Percentiles rank a stretch among this genome's conserved stretches.
Conservation (phyloP, 2,113 vertebrate species). For the Cynopterus brachyotis region DNA sequence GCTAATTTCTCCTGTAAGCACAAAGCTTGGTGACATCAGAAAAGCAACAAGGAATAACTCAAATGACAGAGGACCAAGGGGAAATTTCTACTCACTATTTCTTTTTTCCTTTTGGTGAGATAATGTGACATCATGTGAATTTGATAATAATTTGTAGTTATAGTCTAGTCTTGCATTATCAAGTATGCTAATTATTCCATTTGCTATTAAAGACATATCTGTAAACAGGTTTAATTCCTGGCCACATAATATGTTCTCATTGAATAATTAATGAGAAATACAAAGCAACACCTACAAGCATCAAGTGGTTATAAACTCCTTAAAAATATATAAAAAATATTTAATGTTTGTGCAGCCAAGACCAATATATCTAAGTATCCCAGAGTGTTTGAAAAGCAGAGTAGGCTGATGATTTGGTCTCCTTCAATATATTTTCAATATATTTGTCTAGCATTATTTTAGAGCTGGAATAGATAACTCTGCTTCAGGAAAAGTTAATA, state of each 20-base stretch:
- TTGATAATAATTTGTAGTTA: constrained; percentile 8
- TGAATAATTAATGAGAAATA: not conserved
- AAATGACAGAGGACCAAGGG: not conserved
- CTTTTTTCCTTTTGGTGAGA: not conserved
- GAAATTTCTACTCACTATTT: not conserved
- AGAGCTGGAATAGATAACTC: not conserved
- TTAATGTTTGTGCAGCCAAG: not conserved
- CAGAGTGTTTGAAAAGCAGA: not conserved
- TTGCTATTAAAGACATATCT: not conserved
- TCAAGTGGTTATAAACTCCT: not conserved
- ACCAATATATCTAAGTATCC: not conserved
- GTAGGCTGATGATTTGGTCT: not conserved
- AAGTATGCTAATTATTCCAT: not conserved
- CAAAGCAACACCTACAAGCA: not conserved
- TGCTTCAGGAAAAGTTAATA: not conserved
- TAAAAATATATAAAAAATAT: not conserved
- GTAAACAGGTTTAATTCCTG: not conserved
- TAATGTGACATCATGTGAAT: not conserved
- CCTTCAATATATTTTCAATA: not conserved
- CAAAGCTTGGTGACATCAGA: not conserved
- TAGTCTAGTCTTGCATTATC: not conserved
- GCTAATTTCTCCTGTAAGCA: not conserved
- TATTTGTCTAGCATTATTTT: not conserved
- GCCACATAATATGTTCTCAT: not conserved
- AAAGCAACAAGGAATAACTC: not conserved